Base-by-base conservation (phyloP, 2,797 vertebrate species). In the Pampus argenteus region DNA sequence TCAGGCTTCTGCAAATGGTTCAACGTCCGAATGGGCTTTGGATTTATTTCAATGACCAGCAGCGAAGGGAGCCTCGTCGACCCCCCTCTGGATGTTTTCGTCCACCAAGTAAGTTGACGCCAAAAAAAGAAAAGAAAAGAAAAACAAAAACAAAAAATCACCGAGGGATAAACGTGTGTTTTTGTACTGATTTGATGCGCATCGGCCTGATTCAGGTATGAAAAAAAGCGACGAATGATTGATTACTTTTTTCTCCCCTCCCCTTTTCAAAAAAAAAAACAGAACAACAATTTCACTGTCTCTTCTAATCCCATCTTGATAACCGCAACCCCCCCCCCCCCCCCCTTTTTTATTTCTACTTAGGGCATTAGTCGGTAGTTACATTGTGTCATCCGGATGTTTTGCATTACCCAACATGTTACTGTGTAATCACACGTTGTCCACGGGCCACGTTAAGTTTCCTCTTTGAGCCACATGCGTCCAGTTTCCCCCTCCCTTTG, bases 11-110 rank as follows among this genome's bases (percentile, higher is more conserved):
- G 98, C 93, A 99, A 99, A 83, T 99, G 98, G 98, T 99, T 99
- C 93, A 99, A 99, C 90, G 97, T 99, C 88, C 96, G 98, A 66
- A 99, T 99, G 98, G 98, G 98, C 74, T 99, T 99, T 88, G 98
- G 98, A 90, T 99, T 99, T 95, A 98, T 98, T 93, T 97, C 98
- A 89, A 98, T 99, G 98, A 95, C 95, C 88, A 95, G 88, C 93
- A 97, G 96, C 86, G 97, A 97, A 75, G 98, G 97, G 85, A 96
- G 90, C 90, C 95, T 95, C 73, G 94, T 99, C 87, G 97, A 99
- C 73, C 94, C 96, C 76, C 96, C 98, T 40, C 94, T 97, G 85
- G 98, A 99, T 94, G 98, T 99, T 81, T 99, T 99, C 94, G 97
- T 99, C 89, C 98, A 99, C 96, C 98, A 99, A 98, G 98, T 99